phyloP scores from a whole-genome alignment of 1,140 invertebrate species.

The Cotesia typhae region DNA sequence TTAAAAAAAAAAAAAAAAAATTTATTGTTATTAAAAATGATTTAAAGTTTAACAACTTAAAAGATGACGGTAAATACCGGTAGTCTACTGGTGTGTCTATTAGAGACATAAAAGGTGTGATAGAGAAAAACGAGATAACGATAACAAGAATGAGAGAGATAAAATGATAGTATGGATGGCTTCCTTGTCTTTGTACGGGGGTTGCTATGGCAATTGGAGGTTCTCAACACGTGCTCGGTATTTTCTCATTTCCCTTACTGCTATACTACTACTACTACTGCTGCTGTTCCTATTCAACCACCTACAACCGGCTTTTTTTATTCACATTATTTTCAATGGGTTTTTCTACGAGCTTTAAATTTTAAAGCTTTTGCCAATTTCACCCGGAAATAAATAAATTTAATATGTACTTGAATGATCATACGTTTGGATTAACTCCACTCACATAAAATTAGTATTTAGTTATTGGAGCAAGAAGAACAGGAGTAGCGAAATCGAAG shows the following conservation, averaged over 20 bases:
- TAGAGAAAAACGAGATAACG: conserved; percentile 20
- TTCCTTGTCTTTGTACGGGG: conserved; percentile 40
- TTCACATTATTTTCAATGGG: not conserved
- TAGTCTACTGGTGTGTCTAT: not conserved
- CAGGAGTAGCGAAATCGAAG: conserved; percentile 34
- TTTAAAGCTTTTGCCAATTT: not conserved
- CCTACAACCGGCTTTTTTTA: not conserved
- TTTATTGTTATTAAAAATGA: conserved; percentile 11
- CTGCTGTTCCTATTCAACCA: conserved; percentile 9
- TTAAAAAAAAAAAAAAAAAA: conserved; percentile 51
- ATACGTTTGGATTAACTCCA: conserved; percentile 1
- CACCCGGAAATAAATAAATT: not conserved
- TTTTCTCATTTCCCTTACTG: conserved; percentile 17
- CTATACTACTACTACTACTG: not conserved
- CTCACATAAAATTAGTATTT: conserved; percentile 17
- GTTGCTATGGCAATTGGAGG: conserved; percentile 45
- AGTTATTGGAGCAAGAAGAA: conserved; percentile 34
- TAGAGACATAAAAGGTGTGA: not conserved
- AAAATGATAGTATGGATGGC: conserved; percentile 30
- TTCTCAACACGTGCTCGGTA: conserved; percentile 47
- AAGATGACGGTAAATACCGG: not conserved
- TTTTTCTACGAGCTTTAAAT: not conserved
- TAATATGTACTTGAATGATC: conserved; percentile 6
- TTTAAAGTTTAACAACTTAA: conserved; percentile 6
- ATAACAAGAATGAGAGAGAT: conserved; percentile 20